A percentile compares a stretch with the other conserved stretches of the same genome.
Evolutionary conservation across 2,113 vertebrate species (phyloP).

Genomic region (Leptosomus discolor): DNA sequence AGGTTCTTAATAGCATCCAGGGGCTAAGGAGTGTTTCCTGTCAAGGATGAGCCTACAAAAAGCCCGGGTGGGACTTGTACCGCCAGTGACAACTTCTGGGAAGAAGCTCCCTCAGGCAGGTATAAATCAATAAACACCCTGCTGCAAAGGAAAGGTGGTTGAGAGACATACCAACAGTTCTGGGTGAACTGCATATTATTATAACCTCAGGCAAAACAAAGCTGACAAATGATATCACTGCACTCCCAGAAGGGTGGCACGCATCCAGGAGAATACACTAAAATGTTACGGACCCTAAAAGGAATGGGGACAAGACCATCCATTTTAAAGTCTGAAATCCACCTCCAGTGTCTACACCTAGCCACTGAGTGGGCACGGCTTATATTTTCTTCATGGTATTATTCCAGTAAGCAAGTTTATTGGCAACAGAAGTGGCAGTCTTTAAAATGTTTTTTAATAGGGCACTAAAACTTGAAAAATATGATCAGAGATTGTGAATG

Average conservation of each 20-base stretch:
- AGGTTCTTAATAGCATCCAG: background rate
- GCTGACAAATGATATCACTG: background rate
- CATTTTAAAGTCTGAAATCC: background rate
- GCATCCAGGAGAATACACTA: background rate
- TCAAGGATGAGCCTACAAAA: background rate
- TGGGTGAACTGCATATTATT: background rate
- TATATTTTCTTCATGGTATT: background rate
- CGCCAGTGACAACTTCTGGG: background rate
- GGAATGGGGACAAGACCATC: background rate
- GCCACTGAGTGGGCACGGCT: background rate
- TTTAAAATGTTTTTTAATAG: background rate
- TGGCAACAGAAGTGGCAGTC: background rate
- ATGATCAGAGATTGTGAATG: background rate
- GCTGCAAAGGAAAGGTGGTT: background rate
- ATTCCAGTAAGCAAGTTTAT: background rate
- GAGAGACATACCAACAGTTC: background rate
- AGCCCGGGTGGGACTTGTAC: background rate
- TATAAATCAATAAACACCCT: background rate
- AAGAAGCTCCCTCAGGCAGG: constrained; percentile 1
- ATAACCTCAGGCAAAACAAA: background rate
- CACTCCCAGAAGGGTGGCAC: background rate
- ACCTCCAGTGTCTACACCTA: background rate
- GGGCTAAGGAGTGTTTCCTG: background rate
- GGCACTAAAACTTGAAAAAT: background rate
- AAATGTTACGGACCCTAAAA: background rate